phyloP scores from a whole-genome alignment of 2,888 invertebrate species.

The Trachelus troglodyta region DNA sequence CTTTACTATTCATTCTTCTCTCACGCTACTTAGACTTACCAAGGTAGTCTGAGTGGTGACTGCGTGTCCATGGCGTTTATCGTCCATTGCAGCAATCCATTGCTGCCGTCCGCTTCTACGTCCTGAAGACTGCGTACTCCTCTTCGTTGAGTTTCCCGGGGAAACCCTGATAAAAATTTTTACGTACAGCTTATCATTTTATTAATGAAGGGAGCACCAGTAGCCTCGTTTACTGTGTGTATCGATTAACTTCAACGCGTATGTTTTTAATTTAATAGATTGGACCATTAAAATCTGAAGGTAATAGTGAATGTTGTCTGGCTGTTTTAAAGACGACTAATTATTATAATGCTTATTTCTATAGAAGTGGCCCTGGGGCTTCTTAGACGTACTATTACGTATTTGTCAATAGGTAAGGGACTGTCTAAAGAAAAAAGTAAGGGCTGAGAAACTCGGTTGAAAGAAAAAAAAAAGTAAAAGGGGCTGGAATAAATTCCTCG shows the following conservation, averaged over 20 bases:
- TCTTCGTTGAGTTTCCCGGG: constrained; percentile 76
- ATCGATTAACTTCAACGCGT: background rate
- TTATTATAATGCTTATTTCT: background rate
- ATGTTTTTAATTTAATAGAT: background rate
- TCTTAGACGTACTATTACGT: background rate
- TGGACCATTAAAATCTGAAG: background rate
- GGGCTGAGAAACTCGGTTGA: background rate
- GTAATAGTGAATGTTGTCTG: background rate
- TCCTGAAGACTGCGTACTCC: constrained; percentile 64
- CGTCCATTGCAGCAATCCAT: constrained; percentile 62
- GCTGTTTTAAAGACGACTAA: background rate
- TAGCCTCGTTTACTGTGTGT: background rate
- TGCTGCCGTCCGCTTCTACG: constrained; percentile 65
- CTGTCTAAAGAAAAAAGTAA: background rate
- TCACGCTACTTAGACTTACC: constrained; percentile 69
- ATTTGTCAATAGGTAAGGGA: background rate
- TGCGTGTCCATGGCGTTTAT: constrained; percentile 42
- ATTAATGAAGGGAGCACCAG: background rate
- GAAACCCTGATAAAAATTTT: constrained; percentile 72
- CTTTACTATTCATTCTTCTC: background rate
- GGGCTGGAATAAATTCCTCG: constrained; percentile 31
- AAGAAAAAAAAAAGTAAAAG: background rate
- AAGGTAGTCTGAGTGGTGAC: constrained; percentile 84
- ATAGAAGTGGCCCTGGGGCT: background rate
- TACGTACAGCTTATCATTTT: background rate